Conservation (phyloP, 2,888 invertebrate species). For the Cephus pulcher region DNA sequence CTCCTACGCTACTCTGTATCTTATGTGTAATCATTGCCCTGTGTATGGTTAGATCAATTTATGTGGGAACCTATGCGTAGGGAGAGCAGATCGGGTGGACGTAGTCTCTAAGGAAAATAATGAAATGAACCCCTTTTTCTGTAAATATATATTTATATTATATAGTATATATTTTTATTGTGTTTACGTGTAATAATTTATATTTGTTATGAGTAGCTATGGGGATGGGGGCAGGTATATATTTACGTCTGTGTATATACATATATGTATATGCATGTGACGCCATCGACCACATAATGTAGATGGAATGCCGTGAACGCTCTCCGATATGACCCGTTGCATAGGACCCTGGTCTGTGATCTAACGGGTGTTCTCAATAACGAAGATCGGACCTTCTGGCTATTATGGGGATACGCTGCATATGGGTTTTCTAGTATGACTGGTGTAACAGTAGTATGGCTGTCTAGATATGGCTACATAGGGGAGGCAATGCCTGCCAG, state of each 20-base stretch:
- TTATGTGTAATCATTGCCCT: neutral
- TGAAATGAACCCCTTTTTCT: no score
- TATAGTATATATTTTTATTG: neutral
- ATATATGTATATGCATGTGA: neutral
- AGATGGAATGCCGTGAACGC: conserved; percentile 22
- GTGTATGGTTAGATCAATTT: neutral
- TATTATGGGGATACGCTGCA: neutral
- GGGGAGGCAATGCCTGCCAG: neutral
- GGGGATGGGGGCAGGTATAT: neutral
- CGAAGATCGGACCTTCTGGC: neutral
- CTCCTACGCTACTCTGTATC: neutral
- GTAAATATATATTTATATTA: no score
- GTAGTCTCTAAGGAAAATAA: neutral
- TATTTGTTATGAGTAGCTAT: neutral
- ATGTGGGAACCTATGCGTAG: neutral
- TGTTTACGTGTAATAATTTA: neutral
- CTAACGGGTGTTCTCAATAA: neutral
- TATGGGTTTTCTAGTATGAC: neutral
- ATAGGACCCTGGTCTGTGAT: neutral
- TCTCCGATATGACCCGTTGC: conserved; percentile 3
- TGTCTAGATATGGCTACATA: neutral
- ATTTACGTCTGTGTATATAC: no score
- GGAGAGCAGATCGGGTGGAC: neutral
- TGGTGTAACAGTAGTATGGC: neutral
- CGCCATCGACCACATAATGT: conserved; percentile 29